Base-by-base conservation (phyloP, 2,888 invertebrate genomes). In the Meiosimyza platycephala region DNA sequence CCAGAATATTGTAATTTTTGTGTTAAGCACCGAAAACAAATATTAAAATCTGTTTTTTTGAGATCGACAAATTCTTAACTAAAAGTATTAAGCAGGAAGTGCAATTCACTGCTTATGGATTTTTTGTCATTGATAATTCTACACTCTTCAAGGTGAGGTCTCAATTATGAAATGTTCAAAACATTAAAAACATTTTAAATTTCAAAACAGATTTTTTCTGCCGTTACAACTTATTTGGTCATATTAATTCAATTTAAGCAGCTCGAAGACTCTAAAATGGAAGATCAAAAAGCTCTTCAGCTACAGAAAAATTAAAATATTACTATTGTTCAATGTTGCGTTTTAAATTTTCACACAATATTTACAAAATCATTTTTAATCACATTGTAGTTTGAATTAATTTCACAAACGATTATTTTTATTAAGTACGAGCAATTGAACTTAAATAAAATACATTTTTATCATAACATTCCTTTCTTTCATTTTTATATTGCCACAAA, bases 161-260 rank as follows among this genome's bases (percentile, higher is more conserved):
- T 33, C 28, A 33, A 33, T 15, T 60, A n/a, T 47, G 40, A 15
- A 15, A 13, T 40, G 40, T 3, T 47, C 1, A 16, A n/a, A 47
- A 16, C 13, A 40, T n/a, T n/a, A 22, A 3, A 22, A 22, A 51
- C 9, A 50, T 22, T 18, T 62, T 22, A 3, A 22, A 60, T 60
- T 28, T 28, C 13, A 16, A 48, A 40, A 47, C 50, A 87, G 87
- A 86, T 87, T 15, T 85, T 86, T 72, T 85, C 86, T 15, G 87
- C 87, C 3, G 86, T 86, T 0, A 86, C 87, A 60, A 87, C 87
- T 0, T 87, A 87, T 75, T 79, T 87, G 72, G 86, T 87, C 2
- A 87, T 87, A 66, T 79, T 87, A 48, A 86, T 87, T 74, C 87
- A 87, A 76, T 87, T 87, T 51, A 87, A 87, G 48, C 86, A 87